Evolutionary conservation across 2,113 vertebrate species (phyloP).

Genomic region (Oncorhynchus masou): DNA sequence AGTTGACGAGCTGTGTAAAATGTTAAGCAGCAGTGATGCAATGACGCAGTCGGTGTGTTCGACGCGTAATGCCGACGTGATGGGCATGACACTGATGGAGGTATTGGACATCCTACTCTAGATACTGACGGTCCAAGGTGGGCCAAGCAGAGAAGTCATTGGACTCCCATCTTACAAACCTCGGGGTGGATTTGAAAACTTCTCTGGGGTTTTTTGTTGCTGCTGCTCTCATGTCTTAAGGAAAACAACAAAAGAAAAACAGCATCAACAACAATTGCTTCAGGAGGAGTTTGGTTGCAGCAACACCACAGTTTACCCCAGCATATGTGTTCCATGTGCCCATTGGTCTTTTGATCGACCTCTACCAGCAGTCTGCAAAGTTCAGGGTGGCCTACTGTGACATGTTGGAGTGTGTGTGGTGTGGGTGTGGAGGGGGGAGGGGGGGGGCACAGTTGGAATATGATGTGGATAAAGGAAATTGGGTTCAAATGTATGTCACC

Average conservation of each 20-base stretch:
- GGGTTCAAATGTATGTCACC: slow-evolving; percentile 35
- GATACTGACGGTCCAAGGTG: slow-evolving; percentile 1
- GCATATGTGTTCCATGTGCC: too few species aligned
- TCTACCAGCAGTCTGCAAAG: slow-evolving; percentile 54
- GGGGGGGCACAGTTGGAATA: too few species aligned
- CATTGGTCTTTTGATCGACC: slow-evolving; percentile 50
- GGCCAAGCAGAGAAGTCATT: not conserved
- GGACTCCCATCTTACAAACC: too few species aligned
- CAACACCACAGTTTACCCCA: slow-evolving; percentile 62
- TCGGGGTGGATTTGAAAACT: too few species aligned
- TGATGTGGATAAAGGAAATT: too few species aligned
- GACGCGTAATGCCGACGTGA: too few species aligned
- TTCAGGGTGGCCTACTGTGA: slow-evolving; percentile 64
- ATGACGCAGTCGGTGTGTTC: too few species aligned
- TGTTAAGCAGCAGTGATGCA: too few species aligned
- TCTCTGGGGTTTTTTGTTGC: too few species aligned
- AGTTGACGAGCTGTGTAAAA: too few species aligned
- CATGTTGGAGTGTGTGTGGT: slow-evolving; percentile 71
- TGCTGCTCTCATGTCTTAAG: too few species aligned
- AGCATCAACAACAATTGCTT: not conserved
- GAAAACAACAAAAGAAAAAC: not conserved
- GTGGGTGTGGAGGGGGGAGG: slow-evolving; percentile 36
- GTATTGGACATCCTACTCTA: slow-evolving; percentile 47
- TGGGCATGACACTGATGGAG: slow-evolving; percentile 58
- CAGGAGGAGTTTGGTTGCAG: slow-evolving; percentile 72